A percentile compares a stretch with the other conserved stretches of the same genome.
Evolutionary conservation across 2,888 invertebrate species (phyloP).

Genomic region (Cephus runcator): DNA sequence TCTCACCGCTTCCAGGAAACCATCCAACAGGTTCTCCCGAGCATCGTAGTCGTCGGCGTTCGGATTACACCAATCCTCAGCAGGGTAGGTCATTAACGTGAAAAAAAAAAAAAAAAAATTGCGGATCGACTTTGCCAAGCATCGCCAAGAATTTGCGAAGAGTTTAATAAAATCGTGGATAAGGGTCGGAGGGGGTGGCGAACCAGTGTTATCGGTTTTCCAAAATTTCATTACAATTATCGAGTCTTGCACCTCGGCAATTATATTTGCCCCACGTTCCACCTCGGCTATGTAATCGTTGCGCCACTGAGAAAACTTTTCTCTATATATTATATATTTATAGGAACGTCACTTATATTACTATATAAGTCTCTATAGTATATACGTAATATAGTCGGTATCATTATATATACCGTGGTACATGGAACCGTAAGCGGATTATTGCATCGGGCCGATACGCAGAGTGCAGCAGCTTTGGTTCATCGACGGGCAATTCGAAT

Average conservation of each 20-base stretch:
- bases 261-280: background rate
- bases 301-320: background rate
- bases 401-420: background rate
- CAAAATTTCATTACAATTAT: background rate
- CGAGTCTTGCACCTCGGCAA: background rate
- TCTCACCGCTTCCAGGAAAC: conserved; percentile 43
- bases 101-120: background rate
- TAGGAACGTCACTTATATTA: background rate
- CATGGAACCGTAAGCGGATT: background rate
- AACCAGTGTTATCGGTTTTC: conserved; percentile 21
- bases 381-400: background rate
- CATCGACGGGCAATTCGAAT: background rate
- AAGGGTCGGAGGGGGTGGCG: background rate
- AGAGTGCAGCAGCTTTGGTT: background rate
- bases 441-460: background rate
- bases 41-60: conserved; percentile 46
- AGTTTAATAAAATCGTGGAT: background rate
- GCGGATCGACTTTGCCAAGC: background rate
- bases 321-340: background rate
- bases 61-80: conserved; percentile 52
- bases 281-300: background rate
- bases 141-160: background rate
- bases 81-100: conserved; percentile 49
- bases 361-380: background rate
- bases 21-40: conserved; percentile 49